These are phyloP conservation scores for Thereva nobilitata DNA, from an alignment of 2,888 invertebrate genomes.

Conservation along the genomic window DNA sequence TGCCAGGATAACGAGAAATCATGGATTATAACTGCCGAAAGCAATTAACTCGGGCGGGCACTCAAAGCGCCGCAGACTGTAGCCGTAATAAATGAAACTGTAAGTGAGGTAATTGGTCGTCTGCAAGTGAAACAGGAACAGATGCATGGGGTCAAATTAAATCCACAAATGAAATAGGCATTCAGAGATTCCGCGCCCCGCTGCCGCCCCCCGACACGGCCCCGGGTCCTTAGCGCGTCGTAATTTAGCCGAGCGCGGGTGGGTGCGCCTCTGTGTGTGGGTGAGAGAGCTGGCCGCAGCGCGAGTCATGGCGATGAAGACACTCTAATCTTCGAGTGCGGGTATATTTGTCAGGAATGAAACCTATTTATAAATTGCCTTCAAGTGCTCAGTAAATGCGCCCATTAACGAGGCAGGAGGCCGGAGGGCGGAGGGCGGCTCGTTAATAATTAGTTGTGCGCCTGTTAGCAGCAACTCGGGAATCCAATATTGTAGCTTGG, in stretches of 20 bases:
- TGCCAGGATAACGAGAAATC: neutral
- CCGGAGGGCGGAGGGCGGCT: slow-evolving; percentile 2
- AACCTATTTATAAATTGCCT: slow-evolving; percentile 37
- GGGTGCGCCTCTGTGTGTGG: slow-evolving; percentile 16
- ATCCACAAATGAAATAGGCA: slow-evolving; percentile 32
- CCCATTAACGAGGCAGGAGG: slow-evolving; percentile 14
- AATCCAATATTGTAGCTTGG: too few relatives aligned
- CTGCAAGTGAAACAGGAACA: slow-evolving; percentile 33
- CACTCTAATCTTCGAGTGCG: slow-evolving; percentile 30
- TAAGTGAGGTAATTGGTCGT: slow-evolving; percentile 34
- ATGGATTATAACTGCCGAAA: neutral
- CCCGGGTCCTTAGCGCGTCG: neutral
- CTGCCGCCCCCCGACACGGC: too few relatives aligned
- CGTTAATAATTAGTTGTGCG: slow-evolving; percentile 7
- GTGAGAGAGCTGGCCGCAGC: slow-evolving; percentile 2
- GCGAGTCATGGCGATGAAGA: slow-evolving; percentile 21
- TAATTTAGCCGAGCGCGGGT: slow-evolving; percentile 19
- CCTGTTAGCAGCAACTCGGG: neutral
- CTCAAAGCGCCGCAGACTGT: slow-evolving; percentile 13
- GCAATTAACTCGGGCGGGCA: neutral
- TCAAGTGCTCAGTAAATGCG: slow-evolving; percentile 32
- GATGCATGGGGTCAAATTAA: slow-evolving; percentile 34
- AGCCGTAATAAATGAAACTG: slow-evolving; percentile 30
- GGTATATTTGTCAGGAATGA: slow-evolving; percentile 32
- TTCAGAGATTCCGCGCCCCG: slow-evolving; percentile 25